Evolutionary conservation across 2,888 invertebrate species (phyloP).

Genomic region (Adineta ricciae): DNA sequence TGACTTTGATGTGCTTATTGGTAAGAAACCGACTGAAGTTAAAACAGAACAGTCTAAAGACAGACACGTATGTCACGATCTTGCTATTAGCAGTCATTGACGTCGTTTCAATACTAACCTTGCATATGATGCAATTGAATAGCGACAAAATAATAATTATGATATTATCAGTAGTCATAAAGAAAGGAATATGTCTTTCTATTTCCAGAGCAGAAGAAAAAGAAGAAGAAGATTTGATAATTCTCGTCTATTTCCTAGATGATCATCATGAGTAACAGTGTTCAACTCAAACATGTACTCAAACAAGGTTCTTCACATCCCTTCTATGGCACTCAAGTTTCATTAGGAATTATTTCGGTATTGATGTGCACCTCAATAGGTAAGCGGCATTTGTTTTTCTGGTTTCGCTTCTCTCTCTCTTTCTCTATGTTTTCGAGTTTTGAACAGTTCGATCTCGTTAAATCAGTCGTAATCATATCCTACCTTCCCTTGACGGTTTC

Average conservation of each 20-base stretch:
- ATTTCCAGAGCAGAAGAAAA: not conserved
- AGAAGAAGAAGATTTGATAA: not conserved
- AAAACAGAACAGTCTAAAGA: not conserved
- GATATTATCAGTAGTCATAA: not conserved
- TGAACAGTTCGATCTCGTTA: not conserved
- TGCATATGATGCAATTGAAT: not conserved
- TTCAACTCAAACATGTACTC: not conserved
- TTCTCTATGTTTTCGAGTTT: not conserved
- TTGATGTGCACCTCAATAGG: not conserved
- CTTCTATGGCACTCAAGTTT: slow-evolving; percentile 2
- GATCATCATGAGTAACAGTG: slow-evolving; percentile 9
- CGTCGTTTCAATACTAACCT: not conserved
- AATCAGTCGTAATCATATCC: not conserved
- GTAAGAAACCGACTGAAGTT: not conserved
- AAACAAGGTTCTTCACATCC: not conserved
- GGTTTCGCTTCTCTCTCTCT: too few species aligned
- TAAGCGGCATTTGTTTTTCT: not conserved
- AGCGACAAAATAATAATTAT: not conserved
- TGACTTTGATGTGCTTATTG: slow-evolving; percentile 7
- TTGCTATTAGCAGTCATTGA: not conserved
- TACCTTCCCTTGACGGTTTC: slow-evolving; percentile 1
- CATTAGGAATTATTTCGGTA: slow-evolving; percentile 7
- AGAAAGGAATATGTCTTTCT: too few species aligned
- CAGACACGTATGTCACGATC: not conserved
- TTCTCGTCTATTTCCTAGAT: not conserved